Evolutionary conservation across 2,888 invertebrate species (phyloP), one percentile per base, ranked within the genome.

Genomic region (Polyommatus iphigenia): DNA sequence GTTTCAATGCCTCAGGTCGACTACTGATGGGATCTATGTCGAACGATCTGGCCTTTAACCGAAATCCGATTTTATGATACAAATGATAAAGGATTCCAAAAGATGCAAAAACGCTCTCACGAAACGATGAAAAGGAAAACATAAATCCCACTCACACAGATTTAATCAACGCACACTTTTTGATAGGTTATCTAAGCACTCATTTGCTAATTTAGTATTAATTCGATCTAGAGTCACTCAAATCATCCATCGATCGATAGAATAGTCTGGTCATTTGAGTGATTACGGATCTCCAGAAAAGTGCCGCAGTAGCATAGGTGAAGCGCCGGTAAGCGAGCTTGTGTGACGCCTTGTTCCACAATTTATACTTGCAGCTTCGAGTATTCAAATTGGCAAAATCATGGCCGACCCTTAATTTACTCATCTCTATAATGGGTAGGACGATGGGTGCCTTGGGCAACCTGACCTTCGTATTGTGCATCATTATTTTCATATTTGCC

Each of bases 321-420:
- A 94, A 91, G 93, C 93, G 93, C 93, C 93, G 93, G 91, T 91
- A 89, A 92, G 88, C 90, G 91, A 93, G 93, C 93, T 93, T 92
- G 93, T 93, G 93, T 93, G 94, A 94, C 93, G 94, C 93, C 91
- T 94, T 90, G 90, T 93, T 91, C 93, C 93, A 93, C 94, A 92
- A 93, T 94, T 93, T 94, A 90, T 90, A 92, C 88, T 95, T 96
- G 86, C 95, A 98, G 98, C 95, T 98, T 87, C 96, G 98, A 95
- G 98, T 99, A 86, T 98, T 99, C 96, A 99, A 99, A 95, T 95
- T 99, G 94, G 98, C 98, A 85, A 98, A 98, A 95, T 98, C 98
- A 83, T 99, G 98, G 98, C 98, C 98, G 86, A 98, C 98, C 84
- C 95, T 99, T 91, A 99, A 98, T 95, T 96, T 98, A 94, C 96